Percentiles rank a stretch among this genome's conserved stretches.
Conservation (phyloP, 2,888 invertebrate species). For the Cyaniris semiargus region DNA sequence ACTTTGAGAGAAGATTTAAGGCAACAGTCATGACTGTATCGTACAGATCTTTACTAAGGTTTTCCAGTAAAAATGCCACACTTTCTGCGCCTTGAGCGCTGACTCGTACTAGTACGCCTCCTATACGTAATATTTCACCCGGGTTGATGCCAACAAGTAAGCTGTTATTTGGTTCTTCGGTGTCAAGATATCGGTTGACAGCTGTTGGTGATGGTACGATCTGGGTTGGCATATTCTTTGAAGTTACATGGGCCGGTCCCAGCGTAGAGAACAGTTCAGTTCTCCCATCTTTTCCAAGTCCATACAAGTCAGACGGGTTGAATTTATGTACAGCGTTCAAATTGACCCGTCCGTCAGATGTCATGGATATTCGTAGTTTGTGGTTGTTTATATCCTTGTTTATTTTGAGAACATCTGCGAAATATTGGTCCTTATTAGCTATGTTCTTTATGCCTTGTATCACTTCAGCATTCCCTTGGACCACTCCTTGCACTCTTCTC, state of each 20-base stretch:
- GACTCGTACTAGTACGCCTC: conserved; percentile 58
- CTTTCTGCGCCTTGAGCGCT: conserved; percentile 65
- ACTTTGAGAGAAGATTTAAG: conserved; percentile 60
- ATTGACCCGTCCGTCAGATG: conserved; percentile 68
- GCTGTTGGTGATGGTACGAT: conserved; percentile 50
- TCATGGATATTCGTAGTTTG: conserved; percentile 72
- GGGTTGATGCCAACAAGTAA: conserved; percentile 64
- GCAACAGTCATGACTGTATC: conserved; percentile 66
- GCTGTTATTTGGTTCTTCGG: conserved; percentile 49
- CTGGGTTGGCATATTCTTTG: conserved; percentile 59
- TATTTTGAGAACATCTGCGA: conserved; percentile 74
- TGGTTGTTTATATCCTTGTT: conserved; percentile 78
- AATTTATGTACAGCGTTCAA: conserved; percentile 69
- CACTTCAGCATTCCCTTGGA: conserved; percentile 78
- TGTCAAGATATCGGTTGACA: conserved; percentile 48
- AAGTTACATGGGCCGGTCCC: conserved; percentile 55
- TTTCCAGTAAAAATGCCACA: conserved; percentile 59
- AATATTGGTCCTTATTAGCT: conserved; percentile 77
- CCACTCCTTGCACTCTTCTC: conserved; percentile 67
- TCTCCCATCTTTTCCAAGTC: conserved; percentile 57
- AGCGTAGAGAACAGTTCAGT: conserved; percentile 59
- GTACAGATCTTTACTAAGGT: conserved; percentile 64
- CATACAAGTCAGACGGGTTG: conserved; percentile 62
- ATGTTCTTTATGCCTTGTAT: conserved; percentile 77
- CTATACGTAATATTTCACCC: conserved; percentile 67